Conservation (phyloP, 2,797 vertebrate species). For the Staurois parvus region DNA sequence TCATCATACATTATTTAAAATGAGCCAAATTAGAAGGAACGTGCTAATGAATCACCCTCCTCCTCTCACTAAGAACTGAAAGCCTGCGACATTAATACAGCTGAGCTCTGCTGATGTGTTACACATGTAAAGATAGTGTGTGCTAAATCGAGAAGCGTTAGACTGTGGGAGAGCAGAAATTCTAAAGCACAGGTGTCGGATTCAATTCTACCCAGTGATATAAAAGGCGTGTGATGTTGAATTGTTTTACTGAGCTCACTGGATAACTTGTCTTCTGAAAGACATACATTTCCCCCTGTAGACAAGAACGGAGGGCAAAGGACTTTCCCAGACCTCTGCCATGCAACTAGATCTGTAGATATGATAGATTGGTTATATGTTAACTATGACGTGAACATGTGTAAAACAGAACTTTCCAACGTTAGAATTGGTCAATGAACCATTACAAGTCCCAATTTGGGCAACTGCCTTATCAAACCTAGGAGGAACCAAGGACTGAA, state of each 20-base stretch:
- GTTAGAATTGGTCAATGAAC: neutral
- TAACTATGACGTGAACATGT: neutral
- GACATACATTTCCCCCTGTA: neutral
- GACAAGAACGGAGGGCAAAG: neutral
- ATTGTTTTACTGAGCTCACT: constrained; percentile 20
- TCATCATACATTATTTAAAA: constrained; percentile 74
- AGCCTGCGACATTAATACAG: constrained; percentile 56
- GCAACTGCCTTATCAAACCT: too few species aligned
- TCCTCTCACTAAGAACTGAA: constrained; percentile 55
- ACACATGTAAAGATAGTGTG: constrained; percentile 58
- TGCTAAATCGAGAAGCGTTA: constrained; percentile 57
- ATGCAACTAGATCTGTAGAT: neutral
- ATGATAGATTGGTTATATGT: neutral
- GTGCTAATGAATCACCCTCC: constrained; percentile 75
- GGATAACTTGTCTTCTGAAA: constrained; percentile 6
- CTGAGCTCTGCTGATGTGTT: constrained; percentile 52
- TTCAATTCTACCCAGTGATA: constrained; percentile 44
- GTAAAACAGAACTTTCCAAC: neutral
- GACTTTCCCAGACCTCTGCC: neutral
- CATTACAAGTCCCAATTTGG: too few species aligned
- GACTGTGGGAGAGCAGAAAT: constrained; percentile 54
- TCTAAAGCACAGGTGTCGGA: constrained; percentile 47
- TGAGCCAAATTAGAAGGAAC: constrained; percentile 75
- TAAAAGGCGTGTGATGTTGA: constrained; percentile 1
- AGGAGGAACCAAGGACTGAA: too few species aligned